Percentiles rank a stretch among this genome's conserved stretches.
These are phyloP conservation scores for Folsomia candida DNA, from an alignment of 2,888 invertebrate genomes.

Conservation along the genomic window DNA sequence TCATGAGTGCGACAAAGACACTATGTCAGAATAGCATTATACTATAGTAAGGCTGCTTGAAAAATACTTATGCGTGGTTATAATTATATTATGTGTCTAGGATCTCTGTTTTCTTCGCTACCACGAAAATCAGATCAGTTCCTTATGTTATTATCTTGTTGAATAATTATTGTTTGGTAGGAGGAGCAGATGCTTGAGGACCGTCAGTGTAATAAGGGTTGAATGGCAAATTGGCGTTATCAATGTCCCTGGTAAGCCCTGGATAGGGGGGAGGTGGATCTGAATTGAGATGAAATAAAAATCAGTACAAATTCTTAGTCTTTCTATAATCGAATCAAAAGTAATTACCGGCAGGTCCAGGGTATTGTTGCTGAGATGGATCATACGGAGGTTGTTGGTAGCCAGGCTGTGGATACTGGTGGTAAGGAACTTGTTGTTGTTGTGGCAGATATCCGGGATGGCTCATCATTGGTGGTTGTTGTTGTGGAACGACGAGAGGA, in stretches of 20 bases:
- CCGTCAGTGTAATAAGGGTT: conserved; percentile 34
- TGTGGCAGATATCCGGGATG: background rate
- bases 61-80: no score
- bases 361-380: background rate
- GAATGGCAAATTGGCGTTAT: conserved; percentile 27
- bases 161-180: background rate
- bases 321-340: background rate
- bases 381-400: background rate
- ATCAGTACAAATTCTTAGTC: background rate
- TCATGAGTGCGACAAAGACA: no score
- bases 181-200: conserved; percentile 22
- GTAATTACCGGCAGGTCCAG: background rate
- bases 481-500: conserved; percentile 13
- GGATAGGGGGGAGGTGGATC: conserved; percentile 40
- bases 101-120: background rate
- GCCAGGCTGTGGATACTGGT: conserved; percentile 8
- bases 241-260: conserved; percentile 30
- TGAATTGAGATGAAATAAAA: no score
- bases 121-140: background rate
- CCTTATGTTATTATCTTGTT: background rate
- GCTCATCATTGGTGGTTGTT: conserved; percentile 6
- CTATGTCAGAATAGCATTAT: no score
- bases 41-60: no score
- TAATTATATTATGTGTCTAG: no score
- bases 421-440: background rate